Evolutionary conservation across 2,113 vertebrate genomes (phyloP).

Genomic region (Urocynchramus pylzowi): DNA sequence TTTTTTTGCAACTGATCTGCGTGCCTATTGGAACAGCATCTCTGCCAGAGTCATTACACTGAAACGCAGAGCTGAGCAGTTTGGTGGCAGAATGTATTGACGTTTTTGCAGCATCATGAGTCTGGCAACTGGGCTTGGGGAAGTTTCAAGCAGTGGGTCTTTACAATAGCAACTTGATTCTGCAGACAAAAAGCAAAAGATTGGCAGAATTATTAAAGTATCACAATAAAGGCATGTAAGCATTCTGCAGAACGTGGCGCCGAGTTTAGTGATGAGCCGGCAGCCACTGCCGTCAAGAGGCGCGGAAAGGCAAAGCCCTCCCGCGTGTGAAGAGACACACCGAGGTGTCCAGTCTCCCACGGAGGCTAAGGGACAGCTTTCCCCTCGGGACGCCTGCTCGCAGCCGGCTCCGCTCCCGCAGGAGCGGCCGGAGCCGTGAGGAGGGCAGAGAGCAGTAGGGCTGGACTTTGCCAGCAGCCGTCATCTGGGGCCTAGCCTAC

Average conservation of each 20-base stretch:
- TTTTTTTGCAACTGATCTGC: conserved; percentile 52
- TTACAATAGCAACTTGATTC: conserved; percentile 77
- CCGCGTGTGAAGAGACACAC: neutral
- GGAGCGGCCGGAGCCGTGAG: neutral
- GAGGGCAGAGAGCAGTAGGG: neutral
- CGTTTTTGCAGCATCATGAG: conserved; percentile 68
- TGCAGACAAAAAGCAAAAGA: conserved; percentile 71
- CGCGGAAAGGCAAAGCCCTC: neutral
- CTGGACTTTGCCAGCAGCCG: neutral
- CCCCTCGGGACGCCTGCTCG: neutral
- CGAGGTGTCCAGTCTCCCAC: neutral
- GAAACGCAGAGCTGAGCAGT: conserved; percentile 69
- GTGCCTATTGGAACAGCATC: conserved; percentile 66
- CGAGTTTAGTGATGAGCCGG: neutral
- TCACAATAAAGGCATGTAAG: conserved; percentile 19
- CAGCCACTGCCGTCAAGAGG: neutral
- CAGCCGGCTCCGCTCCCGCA: neutral
- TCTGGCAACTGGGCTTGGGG: conserved; percentile 68
- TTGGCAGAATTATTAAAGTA: conserved; percentile 62
- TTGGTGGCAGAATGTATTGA: conserved; percentile 66
- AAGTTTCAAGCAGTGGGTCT: conserved; percentile 71
- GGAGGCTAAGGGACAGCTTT: neutral
- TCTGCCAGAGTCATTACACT: conserved; percentile 71
- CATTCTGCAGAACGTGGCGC: conserved; percentile 32
- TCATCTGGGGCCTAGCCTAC: neutral